Percentiles rank a stretch among this genome's conserved stretches.
These are phyloP conservation scores for Zaprionus ornatus DNA, from an alignment of 1,140 invertebrate genomes.

Conservation along the genomic window DNA sequence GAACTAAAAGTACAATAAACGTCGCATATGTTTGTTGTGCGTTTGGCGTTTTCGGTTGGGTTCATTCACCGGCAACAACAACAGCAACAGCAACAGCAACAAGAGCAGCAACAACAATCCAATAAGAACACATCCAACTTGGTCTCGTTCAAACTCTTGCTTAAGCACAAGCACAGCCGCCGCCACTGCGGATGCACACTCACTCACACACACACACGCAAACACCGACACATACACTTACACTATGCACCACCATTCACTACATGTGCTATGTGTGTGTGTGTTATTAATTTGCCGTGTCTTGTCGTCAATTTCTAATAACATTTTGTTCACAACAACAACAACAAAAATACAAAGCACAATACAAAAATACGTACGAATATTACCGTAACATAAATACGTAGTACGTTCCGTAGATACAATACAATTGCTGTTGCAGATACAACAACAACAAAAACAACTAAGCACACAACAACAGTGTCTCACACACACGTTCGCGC, in stretches of 20 bases:
- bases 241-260: slow-evolving; percentile 9
- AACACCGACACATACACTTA: neutral
- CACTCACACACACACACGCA: slow-evolving; percentile 21
- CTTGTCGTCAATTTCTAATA: slow-evolving; percentile 51
- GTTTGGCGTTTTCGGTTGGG: slow-evolving; percentile 52
- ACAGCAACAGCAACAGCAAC: neutral
- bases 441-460: slow-evolving; percentile 16
- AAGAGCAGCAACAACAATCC: slow-evolving; percentile 24
- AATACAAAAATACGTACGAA: slow-evolving; percentile 24
- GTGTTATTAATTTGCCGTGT: slow-evolving; percentile 45
- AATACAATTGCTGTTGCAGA: slow-evolving; percentile 32
- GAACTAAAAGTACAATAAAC: neutral
- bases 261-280: slow-evolving; percentile 10
- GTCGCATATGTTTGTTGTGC: slow-evolving; percentile 48
- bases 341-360: slow-evolving; percentile 9
- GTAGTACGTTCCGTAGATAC: slow-evolving; percentile 17
- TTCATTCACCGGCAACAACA: slow-evolving; percentile 46
- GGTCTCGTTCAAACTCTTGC: slow-evolving; percentile 46
- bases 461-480: slow-evolving; percentile 12
- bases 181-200: slow-evolving; percentile 32
- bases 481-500: slow-evolving; percentile 29
- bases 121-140: slow-evolving; percentile 44
- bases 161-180: slow-evolving; percentile 34
- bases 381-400: slow-evolving; percentile 42
- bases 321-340: slow-evolving; percentile 31